These are phyloP conservation scores for Oreochromis mossambicus DNA, from an alignment of 2,797 vertebrate genomes.

Conservation along the genomic window DNA sequence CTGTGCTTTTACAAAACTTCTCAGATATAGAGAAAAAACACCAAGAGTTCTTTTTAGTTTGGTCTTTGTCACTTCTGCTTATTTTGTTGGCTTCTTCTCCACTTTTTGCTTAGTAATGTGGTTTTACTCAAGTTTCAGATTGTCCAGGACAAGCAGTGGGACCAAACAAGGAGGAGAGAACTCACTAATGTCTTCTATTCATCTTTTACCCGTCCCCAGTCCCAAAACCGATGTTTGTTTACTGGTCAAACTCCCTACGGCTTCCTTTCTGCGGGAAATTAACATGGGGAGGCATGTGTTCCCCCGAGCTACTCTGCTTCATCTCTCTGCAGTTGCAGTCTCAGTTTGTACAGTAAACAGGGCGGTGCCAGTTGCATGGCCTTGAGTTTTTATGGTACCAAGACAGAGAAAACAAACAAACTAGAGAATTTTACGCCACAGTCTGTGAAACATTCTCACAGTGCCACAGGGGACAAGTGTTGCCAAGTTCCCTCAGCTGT, in stretches of 20 bases:
- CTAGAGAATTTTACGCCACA: conserved; percentile 65
- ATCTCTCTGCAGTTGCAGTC: conserved; percentile 41
- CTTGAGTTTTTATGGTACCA: conserved; percentile 63
- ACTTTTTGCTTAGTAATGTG: conserved; percentile 31
- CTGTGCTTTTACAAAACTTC: background rate
- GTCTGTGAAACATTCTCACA: conserved; percentile 57
- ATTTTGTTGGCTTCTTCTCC: background rate
- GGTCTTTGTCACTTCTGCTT: background rate
- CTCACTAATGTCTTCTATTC: conserved; percentile 9
- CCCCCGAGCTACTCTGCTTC: conserved; percentile 49
- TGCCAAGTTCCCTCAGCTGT: conserved; percentile 37
- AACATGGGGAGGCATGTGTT: conserved; percentile 70
- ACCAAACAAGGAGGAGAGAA: background rate
- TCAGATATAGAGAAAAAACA: background rate
- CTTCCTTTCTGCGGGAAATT: conserved; percentile 49
- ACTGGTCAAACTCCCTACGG: conserved; percentile 52
- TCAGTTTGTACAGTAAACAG: conserved; percentile 56
- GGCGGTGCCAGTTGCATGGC: conserved; percentile 47
- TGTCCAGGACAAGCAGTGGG: background rate
- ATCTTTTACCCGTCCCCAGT: background rate
- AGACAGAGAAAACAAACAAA: conserved; percentile 74
- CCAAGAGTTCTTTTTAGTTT: background rate
- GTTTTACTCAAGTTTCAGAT: conserved; percentile 15
- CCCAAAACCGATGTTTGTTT: conserved; percentile 39
- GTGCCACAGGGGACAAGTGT: conserved; percentile 38